Percentiles rank a stretch among this genome's conserved stretches.
Conservation (phyloP, 2,113 vertebrate genomes). For the Sinocyclocheilus anophthalmus region DNA sequence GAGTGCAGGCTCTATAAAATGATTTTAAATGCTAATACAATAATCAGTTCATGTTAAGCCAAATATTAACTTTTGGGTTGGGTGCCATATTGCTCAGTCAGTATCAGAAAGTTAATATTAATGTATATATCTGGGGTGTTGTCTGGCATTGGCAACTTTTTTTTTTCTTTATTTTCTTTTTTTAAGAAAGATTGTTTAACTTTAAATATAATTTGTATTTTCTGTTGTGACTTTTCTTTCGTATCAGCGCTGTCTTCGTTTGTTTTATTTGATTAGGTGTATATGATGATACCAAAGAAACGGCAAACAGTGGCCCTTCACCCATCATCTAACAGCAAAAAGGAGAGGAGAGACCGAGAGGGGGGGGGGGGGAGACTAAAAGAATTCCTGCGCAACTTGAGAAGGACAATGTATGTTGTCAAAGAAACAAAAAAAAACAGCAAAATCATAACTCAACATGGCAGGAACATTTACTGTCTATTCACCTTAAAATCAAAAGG, state of each 20-base stretch:
- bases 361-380: conserved; percentile 98
- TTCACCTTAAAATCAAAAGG: neutral
- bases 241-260: neutral
- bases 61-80: too few species aligned
- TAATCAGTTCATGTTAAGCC: too few species aligned
- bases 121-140: too few species aligned
- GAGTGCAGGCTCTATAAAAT: too few species aligned
- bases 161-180: too few species aligned
- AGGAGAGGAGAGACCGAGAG: conserved; percentile 93
- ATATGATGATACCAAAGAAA: conserved; percentile 83
- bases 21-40: too few species aligned
- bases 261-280: conserved; percentile 69
- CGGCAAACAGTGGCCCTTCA: conserved; percentile 83
- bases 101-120: too few species aligned
- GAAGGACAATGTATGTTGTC: conserved; percentile 82
- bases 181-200: too few species aligned
- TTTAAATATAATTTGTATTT: too few species aligned
- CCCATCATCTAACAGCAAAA: conserved; percentile 99
- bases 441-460: neutral
- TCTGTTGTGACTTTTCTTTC: too few species aligned
- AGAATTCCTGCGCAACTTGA: conserved; percentile 91
- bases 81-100: too few species aligned
- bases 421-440: neutral
- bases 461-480: neutral
- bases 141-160: too few species aligned